Percentiles rank a stretch among this genome's conserved stretches.
These are phyloP conservation scores for Ectemnius lituratus DNA, from an alignment of 2,888 invertebrate species.

Conservation along the genomic window DNA sequence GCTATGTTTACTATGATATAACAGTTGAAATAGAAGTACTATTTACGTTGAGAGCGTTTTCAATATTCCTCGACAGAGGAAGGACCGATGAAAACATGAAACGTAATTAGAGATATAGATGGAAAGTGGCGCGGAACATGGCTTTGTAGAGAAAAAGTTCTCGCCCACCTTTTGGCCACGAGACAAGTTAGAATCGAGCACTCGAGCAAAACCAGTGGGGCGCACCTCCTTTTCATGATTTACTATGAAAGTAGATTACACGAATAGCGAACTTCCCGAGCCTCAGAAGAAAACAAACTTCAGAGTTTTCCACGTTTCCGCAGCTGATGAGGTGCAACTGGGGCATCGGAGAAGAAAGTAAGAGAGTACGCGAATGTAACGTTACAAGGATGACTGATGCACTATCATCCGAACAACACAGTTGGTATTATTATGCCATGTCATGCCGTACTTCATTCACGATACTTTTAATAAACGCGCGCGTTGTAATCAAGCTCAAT, in stretches of 20 bases:
- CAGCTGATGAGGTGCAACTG: conserved; percentile 37
- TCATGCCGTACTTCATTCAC: too few species aligned
- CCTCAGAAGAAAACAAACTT: conserved; percentile 31
- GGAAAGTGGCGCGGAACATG: not conserved
- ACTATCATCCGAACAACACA: conserved; percentile 10
- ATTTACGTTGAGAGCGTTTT: too few species aligned
- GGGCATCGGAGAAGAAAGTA: not conserved
- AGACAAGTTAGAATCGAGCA: conserved; percentile 29
- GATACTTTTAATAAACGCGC: too few species aligned
- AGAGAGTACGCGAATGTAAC: conserved; percentile 10
- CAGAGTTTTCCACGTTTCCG: conserved; percentile 45
- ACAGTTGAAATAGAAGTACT: too few species aligned
- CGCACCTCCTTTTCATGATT: conserved; percentile 27
- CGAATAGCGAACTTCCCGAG: conserved; percentile 32
- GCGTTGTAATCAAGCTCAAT: too few species aligned
- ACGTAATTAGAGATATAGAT: conserved; percentile 6
- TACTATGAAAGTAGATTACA: conserved; percentile 46
- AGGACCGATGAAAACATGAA: conserved; percentile 11
- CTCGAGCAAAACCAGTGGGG: conserved; percentile 24
- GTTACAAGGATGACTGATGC: conserved; percentile 15
- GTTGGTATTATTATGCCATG: too few species aligned
- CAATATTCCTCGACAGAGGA: too few species aligned
- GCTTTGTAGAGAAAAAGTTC: conserved; percentile 22
- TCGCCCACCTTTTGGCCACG: conserved; percentile 28
- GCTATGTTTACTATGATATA: too few species aligned